Conservation (phyloP, 2,113 vertebrate species). For the Perccottus glenii region DNA sequence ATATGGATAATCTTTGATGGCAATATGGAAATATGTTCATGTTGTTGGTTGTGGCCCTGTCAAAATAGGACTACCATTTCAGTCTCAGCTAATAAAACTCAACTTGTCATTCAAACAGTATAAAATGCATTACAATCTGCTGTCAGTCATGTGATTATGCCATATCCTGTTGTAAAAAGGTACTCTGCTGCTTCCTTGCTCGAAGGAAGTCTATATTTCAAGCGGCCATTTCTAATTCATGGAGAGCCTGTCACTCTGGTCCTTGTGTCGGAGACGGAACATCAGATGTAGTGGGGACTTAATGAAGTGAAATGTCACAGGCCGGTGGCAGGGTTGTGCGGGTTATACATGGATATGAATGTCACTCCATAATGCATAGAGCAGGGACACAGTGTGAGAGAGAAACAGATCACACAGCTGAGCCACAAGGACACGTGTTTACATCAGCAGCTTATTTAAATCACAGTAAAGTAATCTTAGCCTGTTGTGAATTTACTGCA, state of each 20-base stretch:
- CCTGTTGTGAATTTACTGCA: too few relatives aligned
- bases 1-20: not conserved
- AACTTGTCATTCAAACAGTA: not conserved
- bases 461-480: too few relatives aligned
- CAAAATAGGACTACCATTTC: not conserved
- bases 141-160: conserved; percentile 24
- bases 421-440: not conserved
- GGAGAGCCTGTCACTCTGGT: conserved; percentile 18
- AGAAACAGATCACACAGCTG: not conserved
- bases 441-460: not conserved
- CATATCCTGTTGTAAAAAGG: conserved; percentile 9
- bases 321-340: conserved; percentile 21
- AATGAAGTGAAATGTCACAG: conserved; percentile 63
- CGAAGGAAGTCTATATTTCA: conserved; percentile 59
- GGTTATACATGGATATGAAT: conserved; percentile 56
- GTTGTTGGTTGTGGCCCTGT: not conserved
- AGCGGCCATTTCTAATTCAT: conserved; percentile 64
- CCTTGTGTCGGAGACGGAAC: conserved; percentile 30
- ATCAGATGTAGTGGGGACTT: conserved; percentile 45
- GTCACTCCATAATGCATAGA: conserved; percentile 46
- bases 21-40: conserved; percentile 1
- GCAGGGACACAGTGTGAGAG: not conserved
- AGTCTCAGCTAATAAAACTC: not conserved
- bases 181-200: conserved; percentile 36
- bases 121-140: conserved; percentile 10